Conservation (phyloP, 92 coral and sea anemone genomes). For the Bergia puertoricense region DNA sequence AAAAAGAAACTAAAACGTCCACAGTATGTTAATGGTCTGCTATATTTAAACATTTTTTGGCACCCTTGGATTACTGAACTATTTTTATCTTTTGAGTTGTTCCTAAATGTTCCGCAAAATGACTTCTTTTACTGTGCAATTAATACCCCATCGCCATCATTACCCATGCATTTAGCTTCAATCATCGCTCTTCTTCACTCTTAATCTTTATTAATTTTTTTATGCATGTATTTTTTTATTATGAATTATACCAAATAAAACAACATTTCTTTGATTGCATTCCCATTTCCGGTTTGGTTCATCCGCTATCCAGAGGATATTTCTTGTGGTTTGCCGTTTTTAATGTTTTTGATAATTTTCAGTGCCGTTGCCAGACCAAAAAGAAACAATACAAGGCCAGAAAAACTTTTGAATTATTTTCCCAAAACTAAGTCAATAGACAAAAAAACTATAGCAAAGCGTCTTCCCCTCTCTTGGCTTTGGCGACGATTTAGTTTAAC, state of each 20-base stretch:
- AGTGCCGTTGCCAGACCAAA: too few relatives aligned
- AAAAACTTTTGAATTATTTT: too few relatives aligned
- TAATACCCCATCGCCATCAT: not conserved
- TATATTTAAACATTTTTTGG: conserved; percentile 12
- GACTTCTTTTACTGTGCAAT: not conserved
- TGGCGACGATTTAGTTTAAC: not conserved
- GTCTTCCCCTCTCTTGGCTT: too few relatives aligned
- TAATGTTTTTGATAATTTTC: too few relatives aligned
- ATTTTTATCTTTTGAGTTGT: not conserved
- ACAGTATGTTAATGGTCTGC: not conserved
- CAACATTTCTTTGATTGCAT: not conserved
- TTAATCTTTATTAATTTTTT: not conserved
- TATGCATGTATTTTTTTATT: not conserved
- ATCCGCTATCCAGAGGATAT: not conserved
- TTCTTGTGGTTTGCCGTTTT: conserved; percentile 1
- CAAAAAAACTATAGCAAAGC: too few relatives aligned
- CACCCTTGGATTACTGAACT: not conserved
- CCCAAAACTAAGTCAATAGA: too few relatives aligned
- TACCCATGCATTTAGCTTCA: conserved; percentile 3
- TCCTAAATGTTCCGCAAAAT: not conserved
- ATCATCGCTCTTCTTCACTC: conserved; percentile 12
- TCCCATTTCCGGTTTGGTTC: conserved; percentile 22
- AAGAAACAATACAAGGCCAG: too few relatives aligned
- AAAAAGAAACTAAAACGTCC: not conserved
- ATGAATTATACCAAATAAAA: not conserved